Base-by-base conservation (phyloP, 2,113 vertebrate genomes). In the Chloroceryle aenea region DNA sequence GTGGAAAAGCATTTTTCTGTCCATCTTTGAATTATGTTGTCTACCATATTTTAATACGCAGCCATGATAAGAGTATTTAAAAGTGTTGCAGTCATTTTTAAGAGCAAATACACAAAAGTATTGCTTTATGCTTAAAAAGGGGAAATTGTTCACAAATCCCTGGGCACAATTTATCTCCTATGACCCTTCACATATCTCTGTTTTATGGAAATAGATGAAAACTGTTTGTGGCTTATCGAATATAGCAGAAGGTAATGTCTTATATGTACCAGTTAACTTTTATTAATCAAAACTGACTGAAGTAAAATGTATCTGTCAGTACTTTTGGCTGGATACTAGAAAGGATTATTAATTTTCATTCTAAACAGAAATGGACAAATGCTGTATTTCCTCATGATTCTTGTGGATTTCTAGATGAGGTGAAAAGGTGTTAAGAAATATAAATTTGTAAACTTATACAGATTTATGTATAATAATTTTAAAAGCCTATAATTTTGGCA, bases 191-290 rank as follows among this genome's bases (percentile, higher is more conserved):
- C 43, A 15, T 81, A 72, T 58, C 72, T 86, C 36, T 90, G 0
- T 58, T 90, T 93, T 89, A 85, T 75, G 80, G 93, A 92, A 97
- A 92, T 85, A 90, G 64, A 81, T 92, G 76, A 47, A 93, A 78
- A 91, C 90, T 61, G 21, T 66, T 78, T 74, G 80, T 78, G 84
- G 87, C 71, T 92, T 91, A 87, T 62, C 81, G 79, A 84, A 72
- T 79, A 77, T 3, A 85, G 50, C 48, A 82, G 82, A 88, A 89
- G 52, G 75, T 89, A 61, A 78, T 75, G 52, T 72, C 80, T 78
- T 93, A 7, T 78, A 72, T 94, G 93, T 96, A 58, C 88, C 90
- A 90, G 80, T 89, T 95, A 90, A 80, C 38, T 92, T 93, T 61
- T 89, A 92, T 92, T 96, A 91, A 88, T 96, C 76, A 90, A 92